Conservation (phyloP, 2,797 vertebrate genomes). For the Ptychadena robeensis region DNA sequence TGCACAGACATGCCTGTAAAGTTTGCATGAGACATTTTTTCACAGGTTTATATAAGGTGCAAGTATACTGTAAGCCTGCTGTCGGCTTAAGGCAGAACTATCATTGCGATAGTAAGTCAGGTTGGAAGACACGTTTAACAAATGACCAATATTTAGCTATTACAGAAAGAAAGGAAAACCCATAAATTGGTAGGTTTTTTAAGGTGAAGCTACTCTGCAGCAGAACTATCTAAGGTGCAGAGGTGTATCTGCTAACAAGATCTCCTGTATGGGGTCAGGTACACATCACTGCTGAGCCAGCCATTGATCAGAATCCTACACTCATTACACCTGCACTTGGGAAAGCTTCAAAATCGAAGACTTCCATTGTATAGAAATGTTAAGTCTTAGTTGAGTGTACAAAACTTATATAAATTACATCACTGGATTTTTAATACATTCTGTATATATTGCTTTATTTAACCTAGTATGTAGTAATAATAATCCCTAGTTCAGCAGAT, state of each 20-base stretch:
- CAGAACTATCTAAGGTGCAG: neutral
- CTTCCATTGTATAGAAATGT: too few relatives aligned
- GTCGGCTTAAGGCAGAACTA: constrained; percentile 13
- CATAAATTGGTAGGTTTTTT: neutral
- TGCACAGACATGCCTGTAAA: constrained; percentile 48
- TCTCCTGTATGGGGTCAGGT: neutral
- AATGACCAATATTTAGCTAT: neutral
- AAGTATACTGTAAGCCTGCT: constrained; percentile 6
- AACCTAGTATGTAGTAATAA: too few relatives aligned
- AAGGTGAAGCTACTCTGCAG: neutral
- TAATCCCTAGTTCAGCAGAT: too few relatives aligned
- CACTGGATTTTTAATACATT: too few relatives aligned
- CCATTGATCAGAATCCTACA: neutral
- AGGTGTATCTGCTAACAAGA: neutral
- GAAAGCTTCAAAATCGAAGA: too few relatives aligned
- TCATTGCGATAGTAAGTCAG: too few relatives aligned
- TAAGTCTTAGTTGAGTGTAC: too few relatives aligned
- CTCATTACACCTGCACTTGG: too few relatives aligned
- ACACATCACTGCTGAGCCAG: neutral
- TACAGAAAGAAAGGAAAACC: neutral
- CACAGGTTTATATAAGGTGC: constrained; percentile 30
- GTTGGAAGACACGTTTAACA: neutral
- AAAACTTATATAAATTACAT: too few relatives aligned
- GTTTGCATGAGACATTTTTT: constrained; percentile 11
- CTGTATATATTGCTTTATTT: too few relatives aligned